Base-by-base conservation (phyloP, 2,797 vertebrate species). In the Philypnodon macrostomus region DNA sequence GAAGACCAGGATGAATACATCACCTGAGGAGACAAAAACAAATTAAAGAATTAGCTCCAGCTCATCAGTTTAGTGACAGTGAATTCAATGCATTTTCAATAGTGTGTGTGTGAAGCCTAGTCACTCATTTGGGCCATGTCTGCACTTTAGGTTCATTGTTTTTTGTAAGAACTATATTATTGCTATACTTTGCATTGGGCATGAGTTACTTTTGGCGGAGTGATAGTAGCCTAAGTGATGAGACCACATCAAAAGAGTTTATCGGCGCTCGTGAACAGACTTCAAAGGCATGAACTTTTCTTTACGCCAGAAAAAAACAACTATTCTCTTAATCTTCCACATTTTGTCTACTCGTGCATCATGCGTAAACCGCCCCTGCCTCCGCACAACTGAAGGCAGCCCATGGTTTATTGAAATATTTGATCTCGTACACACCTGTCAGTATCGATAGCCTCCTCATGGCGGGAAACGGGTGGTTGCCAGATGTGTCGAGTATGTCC, bases 381-480 rank as follows among this genome's bases (percentile, higher is more conserved):
- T n/a, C n/a, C n/a, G n/a, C n/a, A n/a, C n/a, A n/a, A n/a, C n/a
- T n/a, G n/a, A n/a, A n/a, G n/a, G n/a, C n/a, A n/a, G n/a, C n/a
- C n/a, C n/a, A n/a, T n/a, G n/a, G n/a, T n/a, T n/a, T n/a, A n/a
- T n/a, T n/a, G n/a, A n/a, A n/a, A n/a, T n/a, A n/a, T n/a, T 21
- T 13, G 1, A 38, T 1, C 11, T 13, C 5, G 4, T 49, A 75
- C 76, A 75, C 82, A 98, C 96, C 96, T 80, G 95, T 98, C 35
- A 98, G 91, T 62, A 98, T 98, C 60, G 96, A 98, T 2, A 98
- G 93, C 33, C 96, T 93, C 73, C 96, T 88, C 93, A 98, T 98
- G 57, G 96, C 96, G 0, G 96, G 96, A 83, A 97, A 98, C 0
- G 95, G 96, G 11, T 97, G 95, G 64, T 98, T 96, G 51, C 96